Evolutionary conservation across 2,888 invertebrate species (phyloP).

Genomic region (Leptopterna dolabrata): DNA sequence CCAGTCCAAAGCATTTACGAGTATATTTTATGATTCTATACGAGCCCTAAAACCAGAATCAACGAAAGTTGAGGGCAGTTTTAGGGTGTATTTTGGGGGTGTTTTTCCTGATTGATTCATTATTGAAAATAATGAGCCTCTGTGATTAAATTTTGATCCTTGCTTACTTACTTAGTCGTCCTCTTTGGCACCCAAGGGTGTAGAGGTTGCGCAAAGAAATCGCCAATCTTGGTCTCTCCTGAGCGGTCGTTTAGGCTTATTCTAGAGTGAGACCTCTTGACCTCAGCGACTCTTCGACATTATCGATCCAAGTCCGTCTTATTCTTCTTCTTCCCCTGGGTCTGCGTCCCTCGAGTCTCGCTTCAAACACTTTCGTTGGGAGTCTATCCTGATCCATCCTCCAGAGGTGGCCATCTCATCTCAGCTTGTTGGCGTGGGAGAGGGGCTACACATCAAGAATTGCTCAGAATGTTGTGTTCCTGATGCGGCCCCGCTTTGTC

Average conservation of each 20-base stretch:
- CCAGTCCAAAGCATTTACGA: too few species aligned
- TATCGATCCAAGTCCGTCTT: background rate
- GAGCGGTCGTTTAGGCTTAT: background rate
- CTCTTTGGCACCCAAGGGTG: background rate
- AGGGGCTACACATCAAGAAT: background rate
- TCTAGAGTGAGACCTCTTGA: background rate
- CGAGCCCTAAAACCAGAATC: too few species aligned
- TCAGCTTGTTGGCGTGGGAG: background rate
- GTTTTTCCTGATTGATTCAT: too few species aligned
- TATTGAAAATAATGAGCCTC: too few species aligned
- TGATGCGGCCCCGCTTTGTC: background rate
- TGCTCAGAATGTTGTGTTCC: background rate
- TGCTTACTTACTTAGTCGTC: constrained; percentile 6
- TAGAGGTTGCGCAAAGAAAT: background rate
- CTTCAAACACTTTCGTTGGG: background rate
- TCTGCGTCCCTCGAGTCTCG: background rate
- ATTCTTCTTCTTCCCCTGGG: background rate
- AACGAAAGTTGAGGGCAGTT: too few species aligned
- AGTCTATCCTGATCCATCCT: background rate
- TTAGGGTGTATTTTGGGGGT: too few species aligned
- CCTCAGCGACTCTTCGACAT: background rate
- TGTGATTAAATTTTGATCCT: too few species aligned
- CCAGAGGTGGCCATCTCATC: background rate
- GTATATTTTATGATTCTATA: too few species aligned
- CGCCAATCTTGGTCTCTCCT: background rate